Conservation (phyloP, 2,797 vertebrate species). For the Platyrinchus mystaceus region DNA sequence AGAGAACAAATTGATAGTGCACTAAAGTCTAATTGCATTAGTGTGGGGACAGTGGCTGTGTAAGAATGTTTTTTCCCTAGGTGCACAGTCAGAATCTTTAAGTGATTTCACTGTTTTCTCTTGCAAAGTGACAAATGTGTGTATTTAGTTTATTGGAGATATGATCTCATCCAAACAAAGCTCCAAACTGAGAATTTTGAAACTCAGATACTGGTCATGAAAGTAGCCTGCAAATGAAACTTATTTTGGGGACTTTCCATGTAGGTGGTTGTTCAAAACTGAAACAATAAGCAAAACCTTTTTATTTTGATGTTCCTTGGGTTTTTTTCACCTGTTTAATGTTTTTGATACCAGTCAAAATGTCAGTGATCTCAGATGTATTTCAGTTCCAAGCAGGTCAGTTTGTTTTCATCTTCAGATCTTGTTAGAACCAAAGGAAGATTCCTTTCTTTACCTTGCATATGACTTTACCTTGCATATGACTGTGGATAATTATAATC, state of each 20-base stretch:
- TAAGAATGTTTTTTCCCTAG: background rate
- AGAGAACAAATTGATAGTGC: background rate
- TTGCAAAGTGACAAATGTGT: background rate
- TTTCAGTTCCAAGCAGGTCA: background rate
- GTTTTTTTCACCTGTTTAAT: background rate
- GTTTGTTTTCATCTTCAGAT: background rate
- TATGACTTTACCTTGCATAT: background rate
- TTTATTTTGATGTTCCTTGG: background rate
- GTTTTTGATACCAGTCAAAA: background rate
- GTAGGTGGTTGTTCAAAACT: background rate
- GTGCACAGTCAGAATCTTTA: background rate
- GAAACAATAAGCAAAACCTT: background rate
- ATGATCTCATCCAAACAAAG: background rate
- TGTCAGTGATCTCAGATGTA: background rate
- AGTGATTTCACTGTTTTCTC: background rate
- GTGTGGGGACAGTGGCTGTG: background rate
- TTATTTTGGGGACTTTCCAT: background rate
- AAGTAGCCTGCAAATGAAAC: background rate
- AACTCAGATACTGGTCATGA: background rate
- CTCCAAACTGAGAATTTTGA: background rate
- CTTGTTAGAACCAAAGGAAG: background rate
- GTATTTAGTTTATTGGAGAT: background rate
- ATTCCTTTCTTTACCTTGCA: background rate
- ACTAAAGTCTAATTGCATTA: background rate
- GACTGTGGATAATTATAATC: background rate